Evolutionary conservation across 2,797 vertebrate species (phyloP).

Genomic region (Limosa lapponica): DNA sequence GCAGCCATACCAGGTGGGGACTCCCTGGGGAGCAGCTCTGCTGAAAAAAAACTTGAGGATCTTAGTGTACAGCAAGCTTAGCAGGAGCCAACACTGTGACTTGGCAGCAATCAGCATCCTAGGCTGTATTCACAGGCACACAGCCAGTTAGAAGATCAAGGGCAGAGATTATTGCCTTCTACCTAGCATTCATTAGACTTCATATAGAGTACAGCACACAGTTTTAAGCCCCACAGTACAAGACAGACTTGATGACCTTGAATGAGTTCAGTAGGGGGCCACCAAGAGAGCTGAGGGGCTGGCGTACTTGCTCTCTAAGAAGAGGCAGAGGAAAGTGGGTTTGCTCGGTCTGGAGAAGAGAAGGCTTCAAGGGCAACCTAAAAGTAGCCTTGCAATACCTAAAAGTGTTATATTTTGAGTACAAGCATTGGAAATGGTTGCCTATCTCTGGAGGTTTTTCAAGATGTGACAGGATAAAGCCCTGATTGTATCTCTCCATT

Average conservation of each 20-base stretch:
- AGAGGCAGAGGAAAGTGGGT: not conserved
- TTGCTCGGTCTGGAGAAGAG: not conserved
- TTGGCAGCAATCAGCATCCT: not conserved
- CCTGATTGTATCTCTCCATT: not conserved
- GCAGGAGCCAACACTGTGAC: not conserved
- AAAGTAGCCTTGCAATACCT: not conserved
- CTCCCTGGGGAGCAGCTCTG: not conserved
- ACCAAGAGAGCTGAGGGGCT: not conserved
- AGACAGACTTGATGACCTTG: not conserved
- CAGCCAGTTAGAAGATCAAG: not conserved
- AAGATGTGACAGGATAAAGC: not conserved
- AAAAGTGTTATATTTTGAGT: not conserved
- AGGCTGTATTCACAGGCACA: not conserved
- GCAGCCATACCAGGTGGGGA: not conserved
- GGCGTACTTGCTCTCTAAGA: not conserved
- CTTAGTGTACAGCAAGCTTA: not conserved
- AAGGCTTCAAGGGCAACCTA: not conserved
- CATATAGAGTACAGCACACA: not conserved
- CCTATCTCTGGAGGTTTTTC: not conserved
- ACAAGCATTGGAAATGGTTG: not conserved
- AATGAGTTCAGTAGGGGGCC: not conserved
- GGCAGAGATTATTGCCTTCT: not conserved
- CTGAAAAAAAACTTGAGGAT: not conserved
- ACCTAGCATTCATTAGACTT: not conserved
- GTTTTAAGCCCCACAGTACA: not conserved